Evolutionary conservation across 2,113 vertebrate genomes (phyloP).

Genomic region (Ondatra zibethicus): DNA sequence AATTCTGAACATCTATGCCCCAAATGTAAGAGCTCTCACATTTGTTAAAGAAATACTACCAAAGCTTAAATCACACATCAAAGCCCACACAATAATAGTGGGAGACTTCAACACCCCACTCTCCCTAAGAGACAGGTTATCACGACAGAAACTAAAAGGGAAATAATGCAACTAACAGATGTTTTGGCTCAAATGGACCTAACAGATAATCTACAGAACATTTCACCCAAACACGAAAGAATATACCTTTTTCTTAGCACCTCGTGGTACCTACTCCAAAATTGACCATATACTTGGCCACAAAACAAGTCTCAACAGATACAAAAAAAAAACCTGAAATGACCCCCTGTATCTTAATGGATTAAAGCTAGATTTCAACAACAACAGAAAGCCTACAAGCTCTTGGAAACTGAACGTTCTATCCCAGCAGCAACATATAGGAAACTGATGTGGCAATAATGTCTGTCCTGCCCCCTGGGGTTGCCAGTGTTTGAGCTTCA

Average conservation of each 20-base stretch:
- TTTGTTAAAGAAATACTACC: background rate
- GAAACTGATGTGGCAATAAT: background rate
- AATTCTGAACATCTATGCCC: background rate
- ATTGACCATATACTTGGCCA: background rate
- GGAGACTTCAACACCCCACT: background rate
- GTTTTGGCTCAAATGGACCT: too few relatives aligned
- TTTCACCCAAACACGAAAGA: background rate
- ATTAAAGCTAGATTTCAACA: background rate
- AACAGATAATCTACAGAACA: background rate
- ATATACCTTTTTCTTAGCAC: background rate
- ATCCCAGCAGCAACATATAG: too few relatives aligned
- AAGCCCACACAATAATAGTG: background rate
- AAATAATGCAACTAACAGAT: background rate
- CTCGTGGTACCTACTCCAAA: background rate
- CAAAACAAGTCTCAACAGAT: background rate
- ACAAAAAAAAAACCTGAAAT: background rate
- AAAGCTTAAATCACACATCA: background rate
- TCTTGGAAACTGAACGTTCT: background rate
- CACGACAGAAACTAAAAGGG: background rate
- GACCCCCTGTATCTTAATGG: background rate
- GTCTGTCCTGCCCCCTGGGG: rapidly evolving
- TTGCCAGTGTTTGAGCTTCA: rapidly evolving
- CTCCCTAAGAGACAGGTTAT: background rate
- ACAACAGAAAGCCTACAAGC: background rate
- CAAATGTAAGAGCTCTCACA: background rate